phyloP scores from a whole-genome alignment of 2,888 invertebrate genomes.

The Eristalis arbustorum region DNA sequence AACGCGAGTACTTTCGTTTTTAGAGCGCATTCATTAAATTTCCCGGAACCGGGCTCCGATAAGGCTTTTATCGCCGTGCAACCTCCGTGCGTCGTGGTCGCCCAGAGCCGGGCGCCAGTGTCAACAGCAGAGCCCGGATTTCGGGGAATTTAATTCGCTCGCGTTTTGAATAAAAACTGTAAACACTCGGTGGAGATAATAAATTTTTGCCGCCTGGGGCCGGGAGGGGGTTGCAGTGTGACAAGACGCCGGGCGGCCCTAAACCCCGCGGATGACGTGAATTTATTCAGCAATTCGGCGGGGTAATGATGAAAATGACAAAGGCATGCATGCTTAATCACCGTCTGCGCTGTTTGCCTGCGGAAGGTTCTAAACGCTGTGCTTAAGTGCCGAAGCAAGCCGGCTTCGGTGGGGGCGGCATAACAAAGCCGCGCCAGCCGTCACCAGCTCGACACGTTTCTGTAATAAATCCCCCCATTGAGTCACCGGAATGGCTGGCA shows the following conservation, averaged over 20 bases:
- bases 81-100: background rate
- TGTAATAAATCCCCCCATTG: background rate
- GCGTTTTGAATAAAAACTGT: background rate
- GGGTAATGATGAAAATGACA: conserved; percentile 10
- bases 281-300: conserved; percentile 17
- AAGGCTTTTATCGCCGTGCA: background rate
- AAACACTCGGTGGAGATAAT: background rate
- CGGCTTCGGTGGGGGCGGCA: background rate
- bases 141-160: no score
- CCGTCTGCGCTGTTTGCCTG: background rate
- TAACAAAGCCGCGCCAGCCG: background rate
- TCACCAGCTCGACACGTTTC: background rate
- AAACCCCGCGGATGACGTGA: background rate
- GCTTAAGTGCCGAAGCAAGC: background rate
- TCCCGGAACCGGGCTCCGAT: background rate
- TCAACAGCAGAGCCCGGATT: background rate
- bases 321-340: background rate
- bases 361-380: background rate
- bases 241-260: background rate
- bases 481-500: background rate
- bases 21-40: conserved; percentile 18
- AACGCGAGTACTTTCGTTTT: conserved; percentile 12
- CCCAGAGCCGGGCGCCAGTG: background rate
- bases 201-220: background rate
- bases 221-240: background rate